Evolutionary conservation across 2,888 invertebrate species (phyloP).

Genomic region (Thyatira batis): DNA sequence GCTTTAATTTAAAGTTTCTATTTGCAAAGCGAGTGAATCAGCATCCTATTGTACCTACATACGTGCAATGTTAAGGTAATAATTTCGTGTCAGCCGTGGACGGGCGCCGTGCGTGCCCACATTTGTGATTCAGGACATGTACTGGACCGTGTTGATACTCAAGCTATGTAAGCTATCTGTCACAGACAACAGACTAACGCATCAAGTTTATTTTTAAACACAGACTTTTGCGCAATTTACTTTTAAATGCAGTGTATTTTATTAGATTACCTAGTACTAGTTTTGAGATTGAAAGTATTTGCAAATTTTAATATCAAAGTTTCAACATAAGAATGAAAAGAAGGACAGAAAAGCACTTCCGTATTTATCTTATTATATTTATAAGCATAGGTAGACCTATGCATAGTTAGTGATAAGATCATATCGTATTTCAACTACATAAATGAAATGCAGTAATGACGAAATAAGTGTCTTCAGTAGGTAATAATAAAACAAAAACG

Average conservation of each 20-base stretch:
- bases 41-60: constrained; percentile 22
- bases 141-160: constrained; percentile 21
- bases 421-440: too few relatives aligned
- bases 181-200: constrained; percentile 1
- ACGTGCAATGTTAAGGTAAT: constrained; percentile 32
- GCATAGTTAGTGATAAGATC: too few relatives aligned
- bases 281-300: too few relatives aligned
- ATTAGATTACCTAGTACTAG: too few relatives aligned
- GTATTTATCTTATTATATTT: too few relatives aligned
- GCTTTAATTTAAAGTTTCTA: constrained; percentile 1
- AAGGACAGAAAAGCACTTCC: too few relatives aligned
- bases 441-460: too few relatives aligned
- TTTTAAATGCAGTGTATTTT: background rate
- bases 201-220: constrained; percentile 8
- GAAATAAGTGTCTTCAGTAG: too few relatives aligned
- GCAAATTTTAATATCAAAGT: too few relatives aligned
- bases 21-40: constrained; percentile 20
- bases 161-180: constrained; percentile 12
- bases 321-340: too few relatives aligned
- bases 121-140: constrained; percentile 44
- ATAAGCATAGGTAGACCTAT: too few relatives aligned
- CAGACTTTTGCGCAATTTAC: background rate
- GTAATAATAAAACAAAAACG: background rate
- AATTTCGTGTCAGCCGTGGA: constrained; percentile 43
- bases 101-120: constrained; percentile 38